phyloP scores from a whole-genome alignment of 2,888 invertebrate genomes.

The Himalopsyche anomala region DNA sequence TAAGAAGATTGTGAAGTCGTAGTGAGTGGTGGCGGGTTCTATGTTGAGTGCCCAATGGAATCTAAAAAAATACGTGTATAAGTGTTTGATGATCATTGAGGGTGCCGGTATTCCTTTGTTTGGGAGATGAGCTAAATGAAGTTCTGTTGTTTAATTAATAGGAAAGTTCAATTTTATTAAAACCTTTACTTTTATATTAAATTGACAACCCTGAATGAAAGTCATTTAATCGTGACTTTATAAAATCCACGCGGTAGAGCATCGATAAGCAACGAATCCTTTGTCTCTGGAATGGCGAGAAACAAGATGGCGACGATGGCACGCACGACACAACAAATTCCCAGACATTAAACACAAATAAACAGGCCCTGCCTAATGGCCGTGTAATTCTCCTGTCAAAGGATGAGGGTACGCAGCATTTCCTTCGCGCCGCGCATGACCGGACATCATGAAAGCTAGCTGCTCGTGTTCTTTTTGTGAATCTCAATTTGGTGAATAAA shows the following conservation, averaged over 20 bases:
- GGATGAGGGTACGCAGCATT: constrained; percentile 10
- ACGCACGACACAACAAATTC: constrained; percentile 34
- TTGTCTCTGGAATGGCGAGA: constrained; percentile 30
- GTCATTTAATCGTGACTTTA: constrained; percentile 24
- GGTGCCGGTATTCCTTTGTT: no score
- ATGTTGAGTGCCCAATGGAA: no score
- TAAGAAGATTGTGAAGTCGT: no score
- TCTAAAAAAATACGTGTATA: no score
- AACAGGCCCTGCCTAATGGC: constrained; percentile 26
- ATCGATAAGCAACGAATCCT: constrained; percentile 16
- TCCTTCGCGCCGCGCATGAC: constrained; percentile 24
- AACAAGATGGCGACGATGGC: constrained; percentile 16
- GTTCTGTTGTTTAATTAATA: no score
- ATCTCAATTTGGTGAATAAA: not conserved
- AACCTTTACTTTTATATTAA: no score
- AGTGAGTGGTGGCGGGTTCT: no score
- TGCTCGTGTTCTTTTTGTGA: not conserved
- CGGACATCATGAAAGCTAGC: constrained; percentile 22
- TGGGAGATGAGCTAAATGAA: no score
- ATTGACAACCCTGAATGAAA: not conserved
- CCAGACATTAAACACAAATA: constrained; percentile 18
- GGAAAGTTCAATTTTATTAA: no score
- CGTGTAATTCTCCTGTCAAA: constrained; percentile 34
- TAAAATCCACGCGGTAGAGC: not conserved
- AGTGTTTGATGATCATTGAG: no score